phyloP scores from a whole-genome alignment of 2,888 invertebrate genomes.

The Pseudococcus longispinus region DNA sequence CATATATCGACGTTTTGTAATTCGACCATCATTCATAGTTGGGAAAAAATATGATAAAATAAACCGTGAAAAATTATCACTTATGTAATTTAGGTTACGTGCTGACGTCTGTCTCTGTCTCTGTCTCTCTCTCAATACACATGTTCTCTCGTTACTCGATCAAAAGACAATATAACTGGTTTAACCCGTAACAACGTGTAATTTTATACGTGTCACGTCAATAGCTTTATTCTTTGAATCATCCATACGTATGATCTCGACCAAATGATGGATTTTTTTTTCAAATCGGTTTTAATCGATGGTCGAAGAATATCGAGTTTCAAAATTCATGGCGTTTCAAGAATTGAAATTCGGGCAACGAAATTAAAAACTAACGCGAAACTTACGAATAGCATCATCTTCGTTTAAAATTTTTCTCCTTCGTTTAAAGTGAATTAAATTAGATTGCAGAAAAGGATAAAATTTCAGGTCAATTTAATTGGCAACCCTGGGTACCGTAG shows the following conservation, averaged over 20 bases:
- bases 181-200: conserved; percentile 29
- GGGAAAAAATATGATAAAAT: neutral
- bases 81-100: conserved; percentile 30
- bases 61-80: neutral
- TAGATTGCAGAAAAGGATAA: neutral
- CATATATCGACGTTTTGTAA: neutral
- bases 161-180: conserved; percentile 33
- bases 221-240: neutral
- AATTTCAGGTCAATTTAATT: neutral
- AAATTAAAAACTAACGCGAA: neutral
- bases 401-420: neutral
- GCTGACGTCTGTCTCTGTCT: neutral
- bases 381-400: neutral
- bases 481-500: neutral
- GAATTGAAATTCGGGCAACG: neutral
- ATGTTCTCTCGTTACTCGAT: neutral
- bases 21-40: neutral
- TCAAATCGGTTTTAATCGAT: neutral
- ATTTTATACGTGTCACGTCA: conserved; percentile 17
- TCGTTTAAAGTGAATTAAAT: neutral
- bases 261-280: neutral
- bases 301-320: neutral
- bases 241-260: neutral
- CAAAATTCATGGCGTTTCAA: neutral
- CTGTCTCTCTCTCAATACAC: neutral